These are phyloP conservation scores for Drosophila koepferae DNA, from an alignment of 2,888 invertebrate species.

Conservation along the genomic window DNA sequence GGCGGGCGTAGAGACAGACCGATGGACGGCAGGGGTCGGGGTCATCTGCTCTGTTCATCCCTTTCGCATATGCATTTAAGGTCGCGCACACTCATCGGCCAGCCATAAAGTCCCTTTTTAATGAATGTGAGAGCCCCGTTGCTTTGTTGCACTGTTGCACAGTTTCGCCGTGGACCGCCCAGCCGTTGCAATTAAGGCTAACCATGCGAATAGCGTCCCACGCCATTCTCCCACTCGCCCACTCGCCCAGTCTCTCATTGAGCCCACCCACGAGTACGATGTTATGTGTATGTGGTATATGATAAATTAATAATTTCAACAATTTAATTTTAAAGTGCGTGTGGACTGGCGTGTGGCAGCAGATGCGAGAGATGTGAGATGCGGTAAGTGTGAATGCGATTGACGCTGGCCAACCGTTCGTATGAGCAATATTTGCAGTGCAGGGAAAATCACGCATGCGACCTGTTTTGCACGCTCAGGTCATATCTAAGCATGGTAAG, in stretches of 20 bases:
- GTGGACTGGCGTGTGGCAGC: conserved; percentile 40
- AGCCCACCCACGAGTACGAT: conserved; percentile 22
- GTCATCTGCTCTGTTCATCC: conserved; percentile 1
- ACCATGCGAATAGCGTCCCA: conserved; percentile 62
- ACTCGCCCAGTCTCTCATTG: conserved; percentile 9
- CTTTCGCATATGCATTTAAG: conserved; percentile 43
- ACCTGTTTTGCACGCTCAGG: neutral
- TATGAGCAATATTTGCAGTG: neutral
- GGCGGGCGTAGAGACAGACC: neutral
- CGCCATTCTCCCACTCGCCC: conserved; percentile 12
- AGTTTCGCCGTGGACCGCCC: conserved; percentile 13
- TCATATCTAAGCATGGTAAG: neutral
- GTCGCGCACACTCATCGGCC: conserved; percentile 19
- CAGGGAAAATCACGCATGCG: neutral
- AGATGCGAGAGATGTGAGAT: neutral
- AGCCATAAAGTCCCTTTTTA: conserved; percentile 62
- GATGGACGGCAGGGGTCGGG: neutral
- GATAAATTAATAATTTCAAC: conserved; percentile 74
- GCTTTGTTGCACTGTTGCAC: conserved; percentile 38
- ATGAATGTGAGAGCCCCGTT: conserved; percentile 73
- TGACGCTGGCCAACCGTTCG: conserved; percentile 5
- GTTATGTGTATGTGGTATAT: conserved; percentile 23
- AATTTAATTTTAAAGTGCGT: conserved; percentile 66
- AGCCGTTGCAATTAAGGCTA: conserved; percentile 73
- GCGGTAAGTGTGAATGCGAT: neutral